Evolutionary conservation across 1,140 invertebrate species (phyloP).

Genomic region (Plectrocnemia conspersa): DNA sequence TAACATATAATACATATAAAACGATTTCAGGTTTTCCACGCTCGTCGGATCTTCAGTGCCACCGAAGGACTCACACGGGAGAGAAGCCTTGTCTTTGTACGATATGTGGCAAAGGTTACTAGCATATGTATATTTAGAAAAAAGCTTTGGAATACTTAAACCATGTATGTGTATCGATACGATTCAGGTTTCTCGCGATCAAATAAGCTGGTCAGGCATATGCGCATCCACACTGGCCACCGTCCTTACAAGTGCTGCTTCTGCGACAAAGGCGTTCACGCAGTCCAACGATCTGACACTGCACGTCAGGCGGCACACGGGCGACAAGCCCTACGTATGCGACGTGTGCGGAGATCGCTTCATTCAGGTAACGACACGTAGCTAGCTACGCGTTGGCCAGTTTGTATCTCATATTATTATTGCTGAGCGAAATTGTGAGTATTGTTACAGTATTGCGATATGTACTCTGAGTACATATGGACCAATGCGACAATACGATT

Average conservation of each 20-base stretch:
- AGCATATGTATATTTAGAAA: no score
- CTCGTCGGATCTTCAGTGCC: conserved; percentile 47
- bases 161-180: conserved; percentile 39
- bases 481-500: no score
- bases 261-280: conserved; percentile 55
- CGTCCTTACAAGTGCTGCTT: conserved; percentile 55
- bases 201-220: conserved; percentile 56
- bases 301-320: conserved; percentile 52
- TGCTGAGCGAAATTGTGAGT: no score
- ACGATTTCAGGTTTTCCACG: conserved; percentile 46
- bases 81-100: conserved; percentile 50
- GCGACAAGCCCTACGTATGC: conserved; percentile 52
- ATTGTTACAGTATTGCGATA: no score
- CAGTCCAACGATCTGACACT: conserved; percentile 55
- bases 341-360: conserved; percentile 45
- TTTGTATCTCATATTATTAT: no score
- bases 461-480: no score
- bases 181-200: conserved; percentile 53
- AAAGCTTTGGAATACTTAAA: no score
- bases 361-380: conserved; percentile 33
- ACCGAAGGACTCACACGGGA: conserved; percentile 49
- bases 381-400: no score
- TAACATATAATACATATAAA: neutral
- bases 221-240: conserved; percentile 55
- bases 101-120: conserved; percentile 58